Evolutionary conservation across 1,140 invertebrate genomes (phyloP).

Genomic region (Battus philenor): DNA sequence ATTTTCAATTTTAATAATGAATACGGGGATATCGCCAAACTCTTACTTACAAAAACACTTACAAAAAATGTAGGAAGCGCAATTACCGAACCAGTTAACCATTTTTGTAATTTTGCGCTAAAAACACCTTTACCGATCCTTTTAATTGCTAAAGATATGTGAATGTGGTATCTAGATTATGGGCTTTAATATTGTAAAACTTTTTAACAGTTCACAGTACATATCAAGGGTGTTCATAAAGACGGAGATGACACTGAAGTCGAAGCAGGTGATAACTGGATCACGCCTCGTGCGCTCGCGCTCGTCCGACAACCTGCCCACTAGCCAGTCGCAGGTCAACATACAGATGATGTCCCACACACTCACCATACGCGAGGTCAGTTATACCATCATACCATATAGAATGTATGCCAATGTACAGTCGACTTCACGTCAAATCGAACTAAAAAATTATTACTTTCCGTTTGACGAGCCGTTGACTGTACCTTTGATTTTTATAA

Average conservation of each 20-base stretch:
- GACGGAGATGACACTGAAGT: constrained; percentile 94
- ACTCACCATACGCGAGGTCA: constrained; percentile 92
- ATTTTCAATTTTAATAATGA: too few relatives aligned
- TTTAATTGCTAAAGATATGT: too few relatives aligned
- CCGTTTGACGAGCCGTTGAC: neutral
- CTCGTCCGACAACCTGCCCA: constrained; percentile 91
- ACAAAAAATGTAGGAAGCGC: too few relatives aligned
- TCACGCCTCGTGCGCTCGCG: constrained; percentile 84
- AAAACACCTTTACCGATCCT: too few relatives aligned
- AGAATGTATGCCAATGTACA: neutral
- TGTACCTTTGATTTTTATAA: too few relatives aligned
- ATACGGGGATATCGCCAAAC: too few relatives aligned
- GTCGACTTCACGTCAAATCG: neutral
- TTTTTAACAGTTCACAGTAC: constrained; percentile 85
- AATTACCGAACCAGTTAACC: too few relatives aligned
- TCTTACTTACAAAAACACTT: too few relatives aligned
- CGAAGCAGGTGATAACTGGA: constrained; percentile 82
- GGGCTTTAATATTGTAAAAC: too few relatives aligned
- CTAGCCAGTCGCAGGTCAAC: constrained; percentile 93
- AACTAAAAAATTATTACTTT: neutral
- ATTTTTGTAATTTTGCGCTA: too few relatives aligned
- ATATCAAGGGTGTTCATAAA: constrained; percentile 93
- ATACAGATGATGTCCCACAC: constrained; percentile 96
- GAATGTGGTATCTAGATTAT: too few relatives aligned
- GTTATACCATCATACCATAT: constrained; percentile 8